phyloP scores from a whole-genome alignment of 1,140 invertebrate genomes.

The Lithobius niger region DNA sequence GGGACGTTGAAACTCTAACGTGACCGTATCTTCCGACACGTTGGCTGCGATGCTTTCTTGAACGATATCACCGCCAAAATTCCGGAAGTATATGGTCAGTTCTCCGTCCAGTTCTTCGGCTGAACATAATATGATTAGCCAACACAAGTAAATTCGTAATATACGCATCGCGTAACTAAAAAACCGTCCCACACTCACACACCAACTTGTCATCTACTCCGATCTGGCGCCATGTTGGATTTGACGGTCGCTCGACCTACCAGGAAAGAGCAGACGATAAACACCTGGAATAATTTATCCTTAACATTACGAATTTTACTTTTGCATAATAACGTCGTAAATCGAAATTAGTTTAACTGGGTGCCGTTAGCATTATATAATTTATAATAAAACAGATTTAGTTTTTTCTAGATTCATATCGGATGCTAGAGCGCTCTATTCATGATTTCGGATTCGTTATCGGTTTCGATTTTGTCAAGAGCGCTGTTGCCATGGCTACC shows the following conservation, averaged over 20 bases:
- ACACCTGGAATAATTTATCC: neutral
- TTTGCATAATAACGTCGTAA: no score
- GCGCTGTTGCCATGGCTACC: no score
- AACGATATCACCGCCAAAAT: constrained; percentile 78
- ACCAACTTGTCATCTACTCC: constrained; percentile 1
- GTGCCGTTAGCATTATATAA: no score
- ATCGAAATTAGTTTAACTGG: no score
- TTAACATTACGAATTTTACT: no score
- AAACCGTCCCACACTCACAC: neutral
- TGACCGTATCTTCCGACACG: constrained; percentile 73
- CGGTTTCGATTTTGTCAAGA: no score
- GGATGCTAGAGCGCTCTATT: no score
- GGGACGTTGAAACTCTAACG: constrained; percentile 71
- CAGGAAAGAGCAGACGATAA: no score
- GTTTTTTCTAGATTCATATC: no score
- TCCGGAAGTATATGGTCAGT: constrained; percentile 9
- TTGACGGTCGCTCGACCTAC: neutral
- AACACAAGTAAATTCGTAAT: neutral
- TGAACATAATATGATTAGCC: neutral
- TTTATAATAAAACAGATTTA: no score
- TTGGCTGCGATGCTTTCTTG: constrained; percentile 83
- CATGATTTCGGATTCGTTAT: no score
- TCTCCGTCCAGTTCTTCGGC: neutral
- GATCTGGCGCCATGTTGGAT: constrained; percentile 3
- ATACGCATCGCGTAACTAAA: neutral